A percentile compares a stretch with the other conserved stretches of the same genome.
Conservation (phyloP, 1,140 invertebrate genomes). For the Drosophila paulistorum region DNA sequence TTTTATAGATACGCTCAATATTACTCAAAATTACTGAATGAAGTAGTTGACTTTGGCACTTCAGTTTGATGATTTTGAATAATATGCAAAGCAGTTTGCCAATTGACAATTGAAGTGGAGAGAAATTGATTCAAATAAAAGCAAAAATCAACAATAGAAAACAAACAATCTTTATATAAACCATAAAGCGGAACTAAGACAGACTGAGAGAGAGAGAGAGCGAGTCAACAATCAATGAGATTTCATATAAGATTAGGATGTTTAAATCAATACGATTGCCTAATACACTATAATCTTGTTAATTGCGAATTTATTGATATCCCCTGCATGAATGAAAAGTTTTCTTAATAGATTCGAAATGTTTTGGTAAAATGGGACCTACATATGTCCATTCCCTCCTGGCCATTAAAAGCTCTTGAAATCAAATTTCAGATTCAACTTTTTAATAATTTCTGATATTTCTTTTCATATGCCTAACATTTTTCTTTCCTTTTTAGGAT, state of each 20-base stretch:
- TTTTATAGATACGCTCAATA: slow-evolving; percentile 28
- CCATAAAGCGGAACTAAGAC: not conserved
- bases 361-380: too few species aligned
- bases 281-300: too few species aligned
- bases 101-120: slow-evolving; percentile 12
- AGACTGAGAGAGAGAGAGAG: too few species aligned
- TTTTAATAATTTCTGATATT: slow-evolving; percentile 1
- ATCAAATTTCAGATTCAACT: not conserved
- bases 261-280: too few species aligned
- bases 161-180: not conserved
- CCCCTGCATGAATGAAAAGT: too few species aligned
- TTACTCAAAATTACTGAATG: slow-evolving; percentile 36
- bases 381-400: too few species aligned
- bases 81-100: slow-evolving; percentile 25
- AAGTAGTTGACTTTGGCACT: slow-evolving; percentile 56
- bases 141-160: not conserved
- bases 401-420: too few species aligned
- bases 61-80: slow-evolving; percentile 41
- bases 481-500: slow-evolving; percentile 40
- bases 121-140: slow-evolving; percentile 27
- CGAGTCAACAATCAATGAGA: too few species aligned
- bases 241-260: too few species aligned
- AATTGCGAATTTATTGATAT: too few species aligned
- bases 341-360: too few species aligned
- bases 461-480: not conserved